Evolutionary conservation across 1,140 invertebrate species (phyloP).

Genomic region (Calosoma granatense): DNA sequence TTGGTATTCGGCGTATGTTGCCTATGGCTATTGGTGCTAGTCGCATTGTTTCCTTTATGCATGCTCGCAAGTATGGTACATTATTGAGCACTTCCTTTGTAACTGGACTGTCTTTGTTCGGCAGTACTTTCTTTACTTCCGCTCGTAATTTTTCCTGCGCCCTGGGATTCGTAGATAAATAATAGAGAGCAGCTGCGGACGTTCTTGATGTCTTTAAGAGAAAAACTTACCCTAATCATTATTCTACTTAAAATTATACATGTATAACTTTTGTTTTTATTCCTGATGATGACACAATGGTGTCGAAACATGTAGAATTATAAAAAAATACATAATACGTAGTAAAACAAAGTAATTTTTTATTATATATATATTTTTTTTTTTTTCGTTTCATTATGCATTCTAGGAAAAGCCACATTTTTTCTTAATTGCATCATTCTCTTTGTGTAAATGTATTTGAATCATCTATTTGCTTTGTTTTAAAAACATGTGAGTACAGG

Average conservation of each 20-base stretch:
- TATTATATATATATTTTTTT: too few relatives aligned
- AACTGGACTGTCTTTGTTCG: constrained; percentile 22
- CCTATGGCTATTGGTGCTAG: constrained; percentile 42
- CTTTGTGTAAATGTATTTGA: too few relatives aligned
- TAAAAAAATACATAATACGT: too few relatives aligned
- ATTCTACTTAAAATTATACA: not conserved
- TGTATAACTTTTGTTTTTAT: too few relatives aligned
- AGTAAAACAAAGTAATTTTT: too few relatives aligned
- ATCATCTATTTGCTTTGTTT: too few relatives aligned
- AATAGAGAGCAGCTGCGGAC: constrained; percentile 21
- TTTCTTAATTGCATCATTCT: too few relatives aligned
- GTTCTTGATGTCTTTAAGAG: constrained; percentile 24
- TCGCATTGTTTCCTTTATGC: constrained; percentile 52
- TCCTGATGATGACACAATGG: not conserved
- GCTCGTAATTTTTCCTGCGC: constrained; percentile 22
- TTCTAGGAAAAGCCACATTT: too few relatives aligned
- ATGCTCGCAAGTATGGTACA: constrained; percentile 51
- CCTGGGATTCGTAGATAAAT: constrained; percentile 22
- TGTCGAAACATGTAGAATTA: not conserved
- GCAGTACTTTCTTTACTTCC: constrained; percentile 21
- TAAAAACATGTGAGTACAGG: too few relatives aligned
- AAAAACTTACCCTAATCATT: constrained; percentile 9
- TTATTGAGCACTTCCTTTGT: constrained; percentile 38
- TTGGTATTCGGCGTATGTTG: constrained; percentile 37
- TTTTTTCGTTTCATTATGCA: too few relatives aligned